These are phyloP conservation scores for Venustoraphidia nigricollis DNA, from an alignment of 2,888 invertebrate species.

Conservation along the genomic window DNA sequence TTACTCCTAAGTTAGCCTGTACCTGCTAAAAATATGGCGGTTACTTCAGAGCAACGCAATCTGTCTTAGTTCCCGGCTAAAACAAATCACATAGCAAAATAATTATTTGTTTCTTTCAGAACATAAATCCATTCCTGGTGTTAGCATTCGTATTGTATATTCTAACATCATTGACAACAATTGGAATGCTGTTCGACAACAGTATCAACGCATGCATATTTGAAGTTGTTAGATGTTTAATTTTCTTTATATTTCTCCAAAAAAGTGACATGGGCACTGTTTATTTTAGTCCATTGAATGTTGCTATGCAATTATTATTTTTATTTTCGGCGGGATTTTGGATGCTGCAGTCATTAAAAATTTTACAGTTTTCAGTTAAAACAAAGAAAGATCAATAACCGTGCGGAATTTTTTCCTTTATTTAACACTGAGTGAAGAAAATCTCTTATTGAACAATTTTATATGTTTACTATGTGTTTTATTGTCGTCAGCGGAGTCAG, in stretches of 20 bases:
- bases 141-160: conserved; percentile 45
- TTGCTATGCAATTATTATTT: conserved; percentile 38
- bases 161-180: conserved; percentile 47
- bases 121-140: conserved; percentile 41
- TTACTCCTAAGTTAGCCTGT: too few relatives aligned
- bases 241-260: conserved; percentile 32
- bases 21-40: too few relatives aligned
- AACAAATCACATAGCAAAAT: not conserved
- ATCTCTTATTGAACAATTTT: too few relatives aligned
- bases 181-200: conserved; percentile 58
- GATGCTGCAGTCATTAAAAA: conserved; percentile 41
- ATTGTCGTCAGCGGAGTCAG: too few relatives aligned
- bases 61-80: too few relatives aligned
- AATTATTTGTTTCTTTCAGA: conserved; percentile 33
- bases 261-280: conserved; percentile 27
- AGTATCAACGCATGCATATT: conserved; percentile 40
- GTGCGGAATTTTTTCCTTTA: not conserved
- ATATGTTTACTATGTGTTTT: too few relatives aligned
- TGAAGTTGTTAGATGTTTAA: conserved; percentile 50
- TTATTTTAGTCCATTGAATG: conserved; percentile 24
- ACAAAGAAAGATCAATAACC: conserved; percentile 13
- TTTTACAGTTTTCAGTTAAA: conserved; percentile 37
- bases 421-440: not conserved
- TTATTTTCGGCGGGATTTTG: conserved; percentile 44
- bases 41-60: too few relatives aligned